These are phyloP conservation scores for Merops nubicus DNA, from an alignment of 2,113 vertebrate genomes.

Conservation along the genomic window DNA sequence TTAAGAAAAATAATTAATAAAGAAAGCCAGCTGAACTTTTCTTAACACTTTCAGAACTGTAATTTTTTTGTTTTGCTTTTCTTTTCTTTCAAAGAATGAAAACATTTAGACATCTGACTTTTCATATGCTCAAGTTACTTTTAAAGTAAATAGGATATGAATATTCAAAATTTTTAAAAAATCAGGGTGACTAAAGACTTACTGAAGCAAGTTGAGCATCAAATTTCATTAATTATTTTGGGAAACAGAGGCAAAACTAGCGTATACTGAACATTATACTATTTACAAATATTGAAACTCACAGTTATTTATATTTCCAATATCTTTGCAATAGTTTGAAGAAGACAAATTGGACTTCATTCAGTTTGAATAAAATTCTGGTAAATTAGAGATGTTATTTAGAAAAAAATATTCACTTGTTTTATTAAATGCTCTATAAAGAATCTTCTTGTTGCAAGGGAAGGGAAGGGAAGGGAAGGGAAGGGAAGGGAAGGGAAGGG, in stretches of 20 bases:
- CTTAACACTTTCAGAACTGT: neutral
- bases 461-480: too few species aligned
- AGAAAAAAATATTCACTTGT: neutral
- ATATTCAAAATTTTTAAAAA: neutral
- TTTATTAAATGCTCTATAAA: neutral
- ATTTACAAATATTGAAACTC: neutral
- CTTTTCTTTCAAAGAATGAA: neutral
- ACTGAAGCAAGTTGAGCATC: too few species aligned
- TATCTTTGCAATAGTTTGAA: neutral
- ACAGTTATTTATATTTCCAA: neutral
- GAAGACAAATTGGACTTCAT: neutral
- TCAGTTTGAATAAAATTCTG: neutral
- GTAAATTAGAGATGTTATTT: neutral
- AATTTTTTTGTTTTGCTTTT: neutral
- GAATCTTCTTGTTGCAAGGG: too few species aligned
- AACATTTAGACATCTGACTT: neutral
- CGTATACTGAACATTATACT: neutral
- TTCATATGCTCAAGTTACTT: neutral
- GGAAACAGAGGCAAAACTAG: neutral
- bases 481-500: too few species aligned
- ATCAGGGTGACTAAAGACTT: neutral
- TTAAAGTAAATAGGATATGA: neutral
- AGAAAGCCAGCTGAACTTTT: neutral
- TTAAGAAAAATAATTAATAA: neutral
- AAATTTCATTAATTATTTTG: too few species aligned